Base-by-base conservation (phyloP, 2,113 vertebrate species). In the Sebastes fasciatus region DNA sequence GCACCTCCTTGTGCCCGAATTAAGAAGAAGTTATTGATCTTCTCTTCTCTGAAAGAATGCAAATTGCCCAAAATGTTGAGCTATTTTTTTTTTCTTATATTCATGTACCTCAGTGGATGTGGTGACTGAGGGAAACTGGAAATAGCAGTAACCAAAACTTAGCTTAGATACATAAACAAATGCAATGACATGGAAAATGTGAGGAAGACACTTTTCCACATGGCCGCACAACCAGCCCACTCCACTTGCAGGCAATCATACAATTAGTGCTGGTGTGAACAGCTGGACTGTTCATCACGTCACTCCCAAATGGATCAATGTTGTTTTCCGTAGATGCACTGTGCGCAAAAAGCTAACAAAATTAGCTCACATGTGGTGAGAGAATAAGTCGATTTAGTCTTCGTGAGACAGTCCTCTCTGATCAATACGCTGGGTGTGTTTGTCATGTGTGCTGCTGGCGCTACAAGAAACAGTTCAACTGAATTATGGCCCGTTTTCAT, bases 401-500 rank as follows among this genome's bases (percentile, higher is more conserved):
- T 23, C 19, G 45, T 26, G 13, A 13, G 13, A 63, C 9, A n/a
- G 34, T 54, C 57, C 49, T 60, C 52, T 63, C n/a, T n/a, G 61
- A 73, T 80, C 45, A 49, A 12, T 51, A 23, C 0, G 12, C 2
- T 55, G 52, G 13, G 62, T 78, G 48, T 64, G 34, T 66, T 55
- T 67, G 40, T 65, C 49, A 69, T 55, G 61, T 43, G 62, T 66
- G 65, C 34, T 58, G 58, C 34, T 58, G 58, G 43, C 62, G 5
- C 45, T 54, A 26, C 55, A 79, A 58, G 40, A 34, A 81, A 72
- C 66, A 73, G 26, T 58, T 48, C 11, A 42, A 57, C 16, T 78
- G 60, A 86, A 71, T 80, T 19, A 69, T 10, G 46, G 82, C 19
- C 13, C 55, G 42, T 81, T 48, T 79, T 79, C 8, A 1, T 64